phyloP scores from a whole-genome alignment of 2,797 vertebrate genomes.

The Sebastes minor region DNA sequence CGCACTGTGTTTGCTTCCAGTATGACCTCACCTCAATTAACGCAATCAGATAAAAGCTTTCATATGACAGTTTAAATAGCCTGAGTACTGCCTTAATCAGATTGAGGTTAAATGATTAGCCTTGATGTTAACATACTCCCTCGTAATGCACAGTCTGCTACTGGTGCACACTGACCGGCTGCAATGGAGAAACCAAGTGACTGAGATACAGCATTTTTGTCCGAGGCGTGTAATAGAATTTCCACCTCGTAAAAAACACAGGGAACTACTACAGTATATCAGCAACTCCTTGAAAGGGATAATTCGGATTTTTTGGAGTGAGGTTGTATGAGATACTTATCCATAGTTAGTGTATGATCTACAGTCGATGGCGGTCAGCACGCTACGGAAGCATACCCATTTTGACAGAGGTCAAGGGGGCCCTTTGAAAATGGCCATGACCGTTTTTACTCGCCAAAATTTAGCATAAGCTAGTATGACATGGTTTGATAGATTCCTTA shows the following conservation, averaged over 20 bases:
- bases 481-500: too few relatives aligned
- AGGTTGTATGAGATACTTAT: neutral
- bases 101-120: slow-evolving; percentile 18
- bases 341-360: too few relatives aligned
- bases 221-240: neutral
- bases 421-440: too few relatives aligned
- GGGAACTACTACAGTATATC: neutral
- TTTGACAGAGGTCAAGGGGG: too few relatives aligned
- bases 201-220: neutral
- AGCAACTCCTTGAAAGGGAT: neutral
- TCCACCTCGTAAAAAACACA: slow-evolving; percentile 3
- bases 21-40: slow-evolving; percentile 17
- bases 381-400: too few relatives aligned
- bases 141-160: neutral
- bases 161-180: neutral
- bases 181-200: neutral
- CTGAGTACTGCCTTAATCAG: neutral
- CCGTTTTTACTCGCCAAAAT: too few relatives aligned
- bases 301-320: neutral
- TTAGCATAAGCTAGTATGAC: too few relatives aligned
- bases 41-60: slow-evolving; percentile 30
- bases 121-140: slow-evolving; percentile 15
- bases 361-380: too few relatives aligned
- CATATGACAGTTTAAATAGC: slow-evolving; percentile 17
- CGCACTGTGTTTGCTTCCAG: neutral